phyloP scores from a whole-genome alignment of 2,113 vertebrate species.

The Raja brachyura region DNA sequence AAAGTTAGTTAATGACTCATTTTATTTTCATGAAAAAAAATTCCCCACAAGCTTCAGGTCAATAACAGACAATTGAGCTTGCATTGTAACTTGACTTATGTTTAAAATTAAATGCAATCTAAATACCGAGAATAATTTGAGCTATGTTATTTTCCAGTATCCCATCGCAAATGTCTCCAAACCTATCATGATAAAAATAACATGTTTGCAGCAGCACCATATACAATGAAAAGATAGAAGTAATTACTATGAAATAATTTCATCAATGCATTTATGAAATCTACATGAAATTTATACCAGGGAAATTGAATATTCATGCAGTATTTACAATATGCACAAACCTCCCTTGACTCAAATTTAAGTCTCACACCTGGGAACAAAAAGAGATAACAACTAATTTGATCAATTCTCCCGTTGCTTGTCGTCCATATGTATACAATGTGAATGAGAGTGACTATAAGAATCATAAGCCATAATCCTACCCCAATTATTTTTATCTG shows the following conservation, averaged over 20 bases:
- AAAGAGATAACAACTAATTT: background rate
- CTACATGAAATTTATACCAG: background rate
- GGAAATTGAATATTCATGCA: background rate
- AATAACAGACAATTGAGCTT: background rate
- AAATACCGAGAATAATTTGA: background rate
- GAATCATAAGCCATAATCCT: background rate
- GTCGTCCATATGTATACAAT: background rate
- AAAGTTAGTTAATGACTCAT: background rate
- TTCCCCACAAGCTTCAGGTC: background rate
- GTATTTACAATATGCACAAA: background rate
- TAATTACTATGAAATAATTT: slow-evolving; percentile 3
- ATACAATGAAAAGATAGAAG: background rate
- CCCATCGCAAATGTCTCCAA: background rate
- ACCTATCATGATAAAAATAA: background rate
- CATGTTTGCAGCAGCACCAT: background rate
- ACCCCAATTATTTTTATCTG: background rate
- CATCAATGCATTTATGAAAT: background rate
- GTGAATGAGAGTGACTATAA: background rate
- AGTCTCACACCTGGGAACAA: background rate
- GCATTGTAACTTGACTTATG: background rate
- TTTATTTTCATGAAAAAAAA: background rate
- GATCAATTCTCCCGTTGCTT: background rate
- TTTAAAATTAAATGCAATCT: background rate
- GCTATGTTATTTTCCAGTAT: background rate
- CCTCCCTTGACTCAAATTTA: background rate